Conservation (phyloP, 2,888 invertebrate species). For the Diarsia rubi region DNA sequence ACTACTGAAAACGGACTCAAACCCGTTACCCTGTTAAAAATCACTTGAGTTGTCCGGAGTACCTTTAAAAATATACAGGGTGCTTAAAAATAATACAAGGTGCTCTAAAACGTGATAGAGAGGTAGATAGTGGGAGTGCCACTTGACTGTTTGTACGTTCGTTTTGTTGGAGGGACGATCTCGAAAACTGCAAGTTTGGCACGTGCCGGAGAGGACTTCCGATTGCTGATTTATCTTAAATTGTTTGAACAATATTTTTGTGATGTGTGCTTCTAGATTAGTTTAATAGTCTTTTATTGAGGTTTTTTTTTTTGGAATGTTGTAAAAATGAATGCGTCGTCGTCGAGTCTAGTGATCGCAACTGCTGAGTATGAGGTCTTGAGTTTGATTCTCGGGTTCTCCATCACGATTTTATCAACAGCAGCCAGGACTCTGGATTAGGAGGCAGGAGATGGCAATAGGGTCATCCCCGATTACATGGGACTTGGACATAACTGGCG, state of each 20-base stretch:
- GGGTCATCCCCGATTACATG: too few species aligned
- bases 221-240: constrained; percentile 52
- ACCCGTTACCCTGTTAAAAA: constrained; percentile 52
- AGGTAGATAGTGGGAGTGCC: constrained; percentile 74
- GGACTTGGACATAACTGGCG: too few species aligned
- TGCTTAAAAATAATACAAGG: constrained; percentile 26
- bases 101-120: constrained; percentile 77
- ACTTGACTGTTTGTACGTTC: constrained; percentile 72
- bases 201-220: constrained; percentile 64
- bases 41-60: constrained; percentile 44
- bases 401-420: too few species aligned
- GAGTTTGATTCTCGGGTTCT: too few species aligned
- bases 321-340: too few species aligned
- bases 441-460: too few species aligned
- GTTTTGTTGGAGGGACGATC: constrained; percentile 44
- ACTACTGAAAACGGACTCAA: constrained; percentile 38
- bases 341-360: too few species aligned
- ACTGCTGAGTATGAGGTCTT: too few species aligned
- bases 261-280: constrained; percentile 55
- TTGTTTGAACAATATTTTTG: constrained; percentile 59
- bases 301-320: background rate
- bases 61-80: constrained; percentile 48
- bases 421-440: too few species aligned
- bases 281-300: background rate
- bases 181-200: constrained; percentile 64